Evolutionary conservation across 1,140 invertebrate species (phyloP).

Genomic region (Brachystomella parvula): DNA sequence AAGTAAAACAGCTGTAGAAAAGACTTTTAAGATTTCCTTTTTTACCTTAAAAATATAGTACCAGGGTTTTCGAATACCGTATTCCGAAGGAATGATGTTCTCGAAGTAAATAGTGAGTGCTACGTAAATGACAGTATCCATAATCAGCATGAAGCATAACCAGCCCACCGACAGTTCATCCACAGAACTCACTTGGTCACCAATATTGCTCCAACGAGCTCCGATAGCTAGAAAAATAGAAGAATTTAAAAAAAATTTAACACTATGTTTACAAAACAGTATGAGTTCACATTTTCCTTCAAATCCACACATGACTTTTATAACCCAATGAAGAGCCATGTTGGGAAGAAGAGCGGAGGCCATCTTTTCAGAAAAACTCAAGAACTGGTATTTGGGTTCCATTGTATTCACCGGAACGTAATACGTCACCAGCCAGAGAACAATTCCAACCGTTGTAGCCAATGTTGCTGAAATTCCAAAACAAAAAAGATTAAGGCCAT

Average conservation of each 20-base stretch:
- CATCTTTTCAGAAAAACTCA: constrained; percentile 12
- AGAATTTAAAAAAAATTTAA: neutral
- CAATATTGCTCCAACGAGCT: constrained; percentile 51
- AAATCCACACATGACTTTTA: constrained; percentile 27
- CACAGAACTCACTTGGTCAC: constrained; percentile 43
- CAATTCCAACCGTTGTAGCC: constrained; percentile 22
- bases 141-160: constrained; percentile 43
- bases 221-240: constrained; percentile 43
- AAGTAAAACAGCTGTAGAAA: no score
- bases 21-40: no score
- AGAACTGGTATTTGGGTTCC: constrained; percentile 9
- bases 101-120: constrained; percentile 56
- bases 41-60: constrained; percentile 60
- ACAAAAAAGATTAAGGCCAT: no score
- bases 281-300: constrained; percentile 33
- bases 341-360: constrained; percentile 22
- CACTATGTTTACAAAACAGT: neutral
- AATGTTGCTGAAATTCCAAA: constrained; percentile 20
- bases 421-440: constrained; percentile 22
- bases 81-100: constrained; percentile 61
- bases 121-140: constrained; percentile 43
- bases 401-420: neutral
- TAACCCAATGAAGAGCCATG: constrained; percentile 24
- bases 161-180: constrained; percentile 47
- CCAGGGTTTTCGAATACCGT: constrained; percentile 62